Base-by-base conservation (phyloP, 2,888 invertebrate species). In the Platyscelio sp. region DNA sequence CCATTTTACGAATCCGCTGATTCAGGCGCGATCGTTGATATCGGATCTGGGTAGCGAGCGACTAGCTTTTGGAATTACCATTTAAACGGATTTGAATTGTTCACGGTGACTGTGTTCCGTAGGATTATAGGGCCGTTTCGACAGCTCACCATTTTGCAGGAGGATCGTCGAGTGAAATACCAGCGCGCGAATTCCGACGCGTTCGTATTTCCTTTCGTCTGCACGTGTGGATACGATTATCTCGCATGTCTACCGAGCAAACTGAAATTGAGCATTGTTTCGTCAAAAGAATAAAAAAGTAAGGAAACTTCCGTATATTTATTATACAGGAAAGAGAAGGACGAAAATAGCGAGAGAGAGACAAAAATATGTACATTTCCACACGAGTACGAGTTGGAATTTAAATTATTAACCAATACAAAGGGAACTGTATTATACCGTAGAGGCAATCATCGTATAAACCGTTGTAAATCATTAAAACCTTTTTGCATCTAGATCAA, bases 1-100 rank as follows among this genome's bases (percentile, higher is more conserved):
- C 61, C 61, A 58, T 72, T 61, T 67, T 46, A 65, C 40, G 68
- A 56, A 76, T 76, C 26, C 68, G 65, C 67, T 63, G 75, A 70
- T 75, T 49, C 51, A 40, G 61, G 51, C 49, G 63, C 65, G 61
- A 80, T 84, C 76, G 70, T 56, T 65, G 74, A 72, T 80, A 84
- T 80, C 72, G 78, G 63, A 81, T 85, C 77, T 74, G 72, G 80
- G 71, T 81, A 77, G 75, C 68, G 68, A 77, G 75, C 68, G 68
- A 85, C 83, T 83, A 84, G 85, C 86, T 87, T 83, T 87, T 54
- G 79, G 84, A 88, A 88, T 88, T 87, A 86, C 83, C 87, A 82
- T 88, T 88, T 88, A 87, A 88, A 88, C 85, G 86, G 87, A 87
- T 88, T 87, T 80, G 77, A 85, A 86, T 83, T 81, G 86, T 86